Percentiles rank a stretch among this genome's conserved stretches.
These are phyloP conservation scores for Drosophila bunnanda DNA, from an alignment of 2,888 invertebrate genomes.

Conservation along the genomic window DNA sequence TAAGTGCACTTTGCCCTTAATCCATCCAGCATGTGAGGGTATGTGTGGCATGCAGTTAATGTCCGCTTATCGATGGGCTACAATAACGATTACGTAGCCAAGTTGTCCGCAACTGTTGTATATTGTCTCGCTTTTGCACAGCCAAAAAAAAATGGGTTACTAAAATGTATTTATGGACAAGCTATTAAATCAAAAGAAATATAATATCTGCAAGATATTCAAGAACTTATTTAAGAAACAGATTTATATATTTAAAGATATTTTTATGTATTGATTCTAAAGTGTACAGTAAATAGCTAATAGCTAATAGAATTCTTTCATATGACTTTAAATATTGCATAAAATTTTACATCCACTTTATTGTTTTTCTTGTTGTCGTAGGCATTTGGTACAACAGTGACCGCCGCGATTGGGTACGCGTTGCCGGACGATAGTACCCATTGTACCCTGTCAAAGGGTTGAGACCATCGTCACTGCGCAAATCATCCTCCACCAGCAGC, in stretches of 20 bases:
- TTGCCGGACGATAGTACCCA: slow-evolving; percentile 85
- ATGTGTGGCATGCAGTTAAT: slow-evolving; percentile 55
- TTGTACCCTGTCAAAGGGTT: slow-evolving; percentile 85
- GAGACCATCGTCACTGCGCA: slow-evolving; percentile 84
- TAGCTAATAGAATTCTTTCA: background rate
- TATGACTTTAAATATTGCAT: background rate
- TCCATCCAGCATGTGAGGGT: slow-evolving; percentile 32
- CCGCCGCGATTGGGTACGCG: slow-evolving; percentile 85
- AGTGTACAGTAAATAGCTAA: background rate
- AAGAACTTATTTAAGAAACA: background rate
- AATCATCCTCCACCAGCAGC: slow-evolving; percentile 82
- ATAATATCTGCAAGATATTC: background rate
- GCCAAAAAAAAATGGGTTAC: slow-evolving; percentile 2
- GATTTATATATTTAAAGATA: background rate
- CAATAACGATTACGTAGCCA: slow-evolving; percentile 44
- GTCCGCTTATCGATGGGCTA: slow-evolving; percentile 59
- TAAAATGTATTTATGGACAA: background rate
- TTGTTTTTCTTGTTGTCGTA: slow-evolving; percentile 53
- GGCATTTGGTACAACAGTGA: slow-evolving; percentile 85
- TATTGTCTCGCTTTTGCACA: slow-evolving; percentile 1
- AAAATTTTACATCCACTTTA: background rate
- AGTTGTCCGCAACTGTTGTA: slow-evolving; percentile 16
- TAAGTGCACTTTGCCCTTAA: slow-evolving; percentile 74
- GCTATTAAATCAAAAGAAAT: background rate
- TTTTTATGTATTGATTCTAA: background rate